A percentile compares a stretch with the other conserved stretches of the same genome.
phyloP scores from a whole-genome alignment of 2,113 vertebrate species.

The Hymenochirus boettgeri region DNA sequence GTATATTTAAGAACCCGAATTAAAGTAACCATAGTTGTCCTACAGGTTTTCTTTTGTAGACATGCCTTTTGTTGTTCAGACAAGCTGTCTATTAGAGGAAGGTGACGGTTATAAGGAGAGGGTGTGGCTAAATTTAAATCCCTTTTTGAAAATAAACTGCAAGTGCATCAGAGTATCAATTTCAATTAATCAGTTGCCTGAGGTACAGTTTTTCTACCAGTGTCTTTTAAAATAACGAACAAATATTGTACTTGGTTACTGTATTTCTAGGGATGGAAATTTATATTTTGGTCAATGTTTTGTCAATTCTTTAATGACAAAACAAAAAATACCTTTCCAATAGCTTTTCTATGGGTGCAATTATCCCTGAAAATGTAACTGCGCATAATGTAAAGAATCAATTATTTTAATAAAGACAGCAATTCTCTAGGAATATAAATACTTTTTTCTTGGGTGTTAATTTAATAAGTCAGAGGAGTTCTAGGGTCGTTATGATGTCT shows the following conservation, averaged over 20 bases:
- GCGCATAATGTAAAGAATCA: no score
- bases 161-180: conserved; percentile 12
- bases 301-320: no score
- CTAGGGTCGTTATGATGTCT: no score
- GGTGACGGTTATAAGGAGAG: conserved; percentile 11
- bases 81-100: background rate
- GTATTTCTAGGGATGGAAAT: background rate
- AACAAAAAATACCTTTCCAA: no score
- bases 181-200: background rate
- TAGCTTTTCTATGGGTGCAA: no score
- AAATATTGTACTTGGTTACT: background rate
- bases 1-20: background rate
- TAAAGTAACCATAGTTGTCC: background rate
- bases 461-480: no score
- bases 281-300: no score
- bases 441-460: no score
- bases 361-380: no score
- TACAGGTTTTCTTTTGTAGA: background rate
- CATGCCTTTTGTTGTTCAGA: background rate
- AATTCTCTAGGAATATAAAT: no score
- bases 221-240: background rate
- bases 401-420: no score
- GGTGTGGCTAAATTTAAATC: conserved; percentile 3
- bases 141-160: conserved; percentile 26
- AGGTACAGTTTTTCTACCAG: conserved; percentile 1